Evolutionary conservation across 2,888 invertebrate genomes (phyloP), one percentile per base, ranked within the genome.

Genomic region (Melanostoma scalare): DNA sequence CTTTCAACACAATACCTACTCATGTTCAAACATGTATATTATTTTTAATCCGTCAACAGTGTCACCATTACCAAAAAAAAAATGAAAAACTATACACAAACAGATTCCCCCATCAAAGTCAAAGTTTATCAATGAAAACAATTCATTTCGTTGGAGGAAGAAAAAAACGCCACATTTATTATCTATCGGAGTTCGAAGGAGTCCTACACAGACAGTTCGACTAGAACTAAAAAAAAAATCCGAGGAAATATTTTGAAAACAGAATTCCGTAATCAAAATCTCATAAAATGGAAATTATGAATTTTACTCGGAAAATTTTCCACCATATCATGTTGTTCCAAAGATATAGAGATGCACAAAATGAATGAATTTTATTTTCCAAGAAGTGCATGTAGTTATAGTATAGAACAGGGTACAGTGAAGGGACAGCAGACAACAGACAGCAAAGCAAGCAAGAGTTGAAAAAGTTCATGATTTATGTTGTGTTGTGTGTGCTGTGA

Each of bases 261-360:
- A 42, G 55, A 67, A 50, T 31, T 69, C 36, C 40, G 38, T 84
- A 77, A 84, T 74, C 78, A 84, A 84, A 84, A 63, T 71, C 79
- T 71, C 79, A 55, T 84, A 79, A 84, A 84, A 78, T 78, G 63
- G 44, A 74, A 78, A 84, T 75, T 75, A 84, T 84, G 74, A 78
- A 78, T 84, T 84, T 74, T 79, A 68, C 67, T 50, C 68, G 68
- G 73, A 78, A 74, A 74, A 78, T 73, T 60, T 40, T 63, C 60
- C n/a, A 55, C 44, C 63, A 60, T 77, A 68, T 72, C 68, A 68
- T 35, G 73, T 56, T 63, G 44, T 38, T 2, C 2, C n/a, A 3
- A 36, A 71, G 52, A 79, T 53, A 78, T 71, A 74, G 53, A 55
- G 6, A 1, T 30, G 33, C 10, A 52, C 20, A 60, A 53, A 53